Evolutionary conservation across 2,888 invertebrate species (phyloP).

Genomic region (Chrysolina americana): DNA sequence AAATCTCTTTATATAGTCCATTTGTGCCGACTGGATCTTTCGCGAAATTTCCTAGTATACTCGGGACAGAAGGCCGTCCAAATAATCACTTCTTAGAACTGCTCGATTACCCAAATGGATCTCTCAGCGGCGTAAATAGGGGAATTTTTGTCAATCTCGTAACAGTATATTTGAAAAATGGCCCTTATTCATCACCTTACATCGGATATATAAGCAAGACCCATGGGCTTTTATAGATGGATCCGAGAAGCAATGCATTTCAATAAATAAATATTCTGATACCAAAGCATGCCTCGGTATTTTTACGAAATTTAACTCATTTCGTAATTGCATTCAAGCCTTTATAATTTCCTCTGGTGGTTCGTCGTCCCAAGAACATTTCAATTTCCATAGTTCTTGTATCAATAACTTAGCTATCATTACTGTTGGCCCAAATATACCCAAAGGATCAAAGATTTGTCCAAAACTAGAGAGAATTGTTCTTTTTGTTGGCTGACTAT

Average conservation of each 20-base stretch:
- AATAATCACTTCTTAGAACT: no score
- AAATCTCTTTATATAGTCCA: no score
- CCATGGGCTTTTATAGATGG: conserved; percentile 42
- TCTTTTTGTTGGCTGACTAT: background rate
- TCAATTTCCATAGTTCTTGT: conserved; percentile 44
- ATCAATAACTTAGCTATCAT: conserved; percentile 30
- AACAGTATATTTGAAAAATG: conserved; percentile 34
- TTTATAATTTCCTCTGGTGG: conserved; percentile 29
- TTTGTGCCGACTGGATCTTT: no score
- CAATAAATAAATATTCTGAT: conserved; percentile 25
- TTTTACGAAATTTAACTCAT: conserved; percentile 30
- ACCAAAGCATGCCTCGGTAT: conserved; percentile 36
- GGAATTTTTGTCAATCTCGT: no score
- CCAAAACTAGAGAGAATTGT: conserved; percentile 26
- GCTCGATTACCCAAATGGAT: no score
- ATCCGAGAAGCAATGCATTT: conserved; percentile 48
- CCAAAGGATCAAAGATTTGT: conserved; percentile 33
- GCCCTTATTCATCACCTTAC: conserved; percentile 21
- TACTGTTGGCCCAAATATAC: conserved; percentile 30
- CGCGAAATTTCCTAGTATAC: no score
- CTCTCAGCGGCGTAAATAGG: no score
- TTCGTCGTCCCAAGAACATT: conserved; percentile 52
- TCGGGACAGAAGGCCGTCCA: no score
- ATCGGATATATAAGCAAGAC: conserved; percentile 43
- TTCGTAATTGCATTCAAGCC: conserved; percentile 32